Evolutionary conservation across 30 jellyfish, hydroid and myxozoan genomes (phyloP), one percentile per base, ranked within the genome.

Genomic region (Hydra vulgaris): DNA sequence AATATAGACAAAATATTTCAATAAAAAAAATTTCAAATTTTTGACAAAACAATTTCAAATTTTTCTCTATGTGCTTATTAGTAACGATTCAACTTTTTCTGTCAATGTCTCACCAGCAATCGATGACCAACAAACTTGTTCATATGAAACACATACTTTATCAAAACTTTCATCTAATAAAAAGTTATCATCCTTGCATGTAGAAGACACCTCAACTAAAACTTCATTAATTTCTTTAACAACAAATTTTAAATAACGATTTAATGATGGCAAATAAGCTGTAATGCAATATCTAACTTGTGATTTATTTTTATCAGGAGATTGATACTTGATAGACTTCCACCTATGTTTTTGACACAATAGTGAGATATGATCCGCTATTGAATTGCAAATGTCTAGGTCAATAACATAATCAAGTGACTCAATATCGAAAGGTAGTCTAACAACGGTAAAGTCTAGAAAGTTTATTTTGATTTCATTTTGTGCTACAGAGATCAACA

Each of bases 31-130:
- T n/a, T n/a, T n/a, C n/a, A n/a, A n/a, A n/a, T n/a, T n/a, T n/a
- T n/a, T n/a, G n/a, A n/a, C n/a, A n/a, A n/a, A n/a, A n/a, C n/a
- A n/a, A n/a, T n/a, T n/a, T n/a, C n/a, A n/a, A n/a, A n/a, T n/a
- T n/a, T n/a, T n/a, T n/a, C n/a, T n/a, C n/a, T 40, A 40, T 3
- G 5, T 40, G 12, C 61, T 40, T 5, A 78, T 16, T 15, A 78
- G 54, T 78, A 78, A 78, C 8, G 79, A 19, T 23, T 54, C 26
- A 5, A 78, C 17, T 61, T 78, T 78, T 78, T 78, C 85, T 24
- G 68, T 54, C n/a, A 78, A 53, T 78, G 85, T 53, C 53, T 54
- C 20, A 17, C 85, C 85, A 78, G 76, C 21, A 66, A 78, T 78
- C 7, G 85, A 22, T 0, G 61, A 52, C 79, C 78, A 78, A 0